A percentile compares a stretch with the other conserved stretches of the same genome.
Evolutionary conservation across 2,888 invertebrate genomes (phyloP).

Genomic region (Lasioglossum zephyrum): DNA sequence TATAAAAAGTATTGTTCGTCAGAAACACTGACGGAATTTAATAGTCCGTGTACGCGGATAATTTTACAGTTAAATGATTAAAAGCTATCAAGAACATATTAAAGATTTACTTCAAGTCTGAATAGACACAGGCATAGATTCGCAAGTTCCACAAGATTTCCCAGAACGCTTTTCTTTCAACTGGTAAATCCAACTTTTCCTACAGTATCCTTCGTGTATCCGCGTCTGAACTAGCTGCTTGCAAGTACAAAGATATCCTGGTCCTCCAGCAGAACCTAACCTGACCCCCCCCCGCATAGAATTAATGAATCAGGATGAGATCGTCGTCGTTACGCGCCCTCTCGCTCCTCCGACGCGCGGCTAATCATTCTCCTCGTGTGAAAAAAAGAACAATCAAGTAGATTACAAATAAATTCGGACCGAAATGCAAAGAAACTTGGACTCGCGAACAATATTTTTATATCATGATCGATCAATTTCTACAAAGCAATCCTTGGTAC

Average conservation of each 20-base stretch:
- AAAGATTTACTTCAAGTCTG: not conserved
- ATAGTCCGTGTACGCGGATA: not conserved
- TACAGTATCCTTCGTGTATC: not conserved
- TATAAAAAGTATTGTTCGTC: not conserved
- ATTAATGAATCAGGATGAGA: conserved; percentile 57
- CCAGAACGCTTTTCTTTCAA: not conserved
- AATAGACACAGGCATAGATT: not conserved
- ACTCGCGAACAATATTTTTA: not conserved
- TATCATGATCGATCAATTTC: not conserved
- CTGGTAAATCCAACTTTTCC: conserved; percentile 50
- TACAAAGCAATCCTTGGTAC: not conserved
- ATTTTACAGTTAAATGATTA: not conserved
- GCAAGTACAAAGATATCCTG: conserved; percentile 21
- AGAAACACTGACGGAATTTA: no score
- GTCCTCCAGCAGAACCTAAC: conserved; percentile 45
- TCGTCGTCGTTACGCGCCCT: conserved; percentile 73
- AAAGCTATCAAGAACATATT: not conserved
- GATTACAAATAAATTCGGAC: not conserved
- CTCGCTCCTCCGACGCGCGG: conserved; percentile 71
- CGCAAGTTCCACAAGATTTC: not conserved
- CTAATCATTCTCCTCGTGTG: not conserved
- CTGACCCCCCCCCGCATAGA: conserved; percentile 42
- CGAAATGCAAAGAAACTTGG: not conserved
- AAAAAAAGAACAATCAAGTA: not conserved
- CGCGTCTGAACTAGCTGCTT: conserved; percentile 10